A percentile compares a stretch with the other conserved stretches of the same genome.
These are phyloP conservation scores for Proctacanthus coquilletti DNA, from an alignment of 1,140 invertebrate genomes.

Conservation along the genomic window DNA sequence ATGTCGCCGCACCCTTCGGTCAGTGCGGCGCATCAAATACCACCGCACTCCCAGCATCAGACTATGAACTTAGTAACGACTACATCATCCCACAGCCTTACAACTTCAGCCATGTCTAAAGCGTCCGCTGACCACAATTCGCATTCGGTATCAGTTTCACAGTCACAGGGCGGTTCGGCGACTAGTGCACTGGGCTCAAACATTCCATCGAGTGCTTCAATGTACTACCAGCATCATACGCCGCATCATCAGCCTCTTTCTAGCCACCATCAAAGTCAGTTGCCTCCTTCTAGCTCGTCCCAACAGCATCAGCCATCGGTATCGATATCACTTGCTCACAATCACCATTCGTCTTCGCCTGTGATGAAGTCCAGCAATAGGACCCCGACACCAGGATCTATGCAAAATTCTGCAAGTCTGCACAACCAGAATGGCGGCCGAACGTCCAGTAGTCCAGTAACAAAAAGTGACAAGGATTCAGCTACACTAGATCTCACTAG, in stretches of 20 bases:
- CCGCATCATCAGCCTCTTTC: slow-evolving; percentile 14
- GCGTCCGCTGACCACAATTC: slow-evolving; percentile 22
- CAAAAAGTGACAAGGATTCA: slow-evolving; percentile 15
- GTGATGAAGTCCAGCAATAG: slow-evolving; percentile 11
- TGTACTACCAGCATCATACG: slow-evolving; percentile 19
- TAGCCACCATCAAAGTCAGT: no score
- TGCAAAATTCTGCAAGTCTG: slow-evolving; percentile 6
- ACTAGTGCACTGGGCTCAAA: background rate
- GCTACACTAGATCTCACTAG: slow-evolving; percentile 25
- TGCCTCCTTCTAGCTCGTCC: no score
- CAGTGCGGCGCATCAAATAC: slow-evolving; percentile 16
- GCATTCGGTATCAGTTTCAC: slow-evolving; percentile 10
- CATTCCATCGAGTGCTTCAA: slow-evolving; percentile 1
- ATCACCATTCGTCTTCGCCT: slow-evolving; percentile 18
- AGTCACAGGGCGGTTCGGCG: background rate
- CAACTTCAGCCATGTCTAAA: slow-evolving; percentile 12
- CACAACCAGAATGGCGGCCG: slow-evolving; percentile 14
- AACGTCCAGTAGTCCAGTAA: slow-evolving; percentile 15
- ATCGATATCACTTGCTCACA: no score
- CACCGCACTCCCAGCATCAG: slow-evolving; percentile 14
- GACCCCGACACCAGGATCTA: slow-evolving; percentile 14
- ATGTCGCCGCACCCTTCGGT: slow-evolving; percentile 22
- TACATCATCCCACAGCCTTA: slow-evolving; percentile 10
- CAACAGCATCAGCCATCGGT: no score
- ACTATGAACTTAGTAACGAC: slow-evolving; percentile 10